Base-by-base conservation (phyloP, 1,140 invertebrate genomes). In the Batillaria attramentaria region DNA sequence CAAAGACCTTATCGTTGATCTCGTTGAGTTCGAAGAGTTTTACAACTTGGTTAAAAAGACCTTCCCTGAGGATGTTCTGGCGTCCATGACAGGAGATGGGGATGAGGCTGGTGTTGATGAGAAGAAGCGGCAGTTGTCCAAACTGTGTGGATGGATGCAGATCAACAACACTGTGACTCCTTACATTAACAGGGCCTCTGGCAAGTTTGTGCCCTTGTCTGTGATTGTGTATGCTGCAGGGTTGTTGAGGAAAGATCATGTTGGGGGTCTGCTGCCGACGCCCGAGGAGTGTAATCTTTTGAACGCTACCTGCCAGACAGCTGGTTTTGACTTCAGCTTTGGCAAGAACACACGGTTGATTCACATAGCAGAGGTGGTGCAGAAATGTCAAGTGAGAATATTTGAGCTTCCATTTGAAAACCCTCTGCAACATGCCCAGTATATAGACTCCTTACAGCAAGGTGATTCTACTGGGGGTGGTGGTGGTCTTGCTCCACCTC, bases 101-200 rank as follows among this genome's bases (percentile, higher is more conserved):
- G 65, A 77, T 24, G 10, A 18, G 50, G 35, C 70, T 35, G 33
- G 42, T n/a, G 72, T 74, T 2, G 50, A 72, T 31, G 54, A 72
- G 35, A 75, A 57, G n/a, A 75, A 75, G 39, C n/a, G n/a, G 3
- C 4, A 82, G 33, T 46, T 86, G 73, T 77, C 77, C 4, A 80
- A 80, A 70, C 57, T 70, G 20, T 98, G 97, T 92, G 97, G 97
- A 66, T 98, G 98, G 90, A 96, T 98, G 82, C 93, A 96, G 66
- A 97, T 98, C 79, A 98, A 98, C 88, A 96, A 96, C 87, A 97
- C 96, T 0, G 96, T 98, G 42, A 96, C 98, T 66, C 97, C 97
- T 4, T 98, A 97, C 88, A 97, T 97, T 1, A 78, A 82, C 68
- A 69, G 88, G 66, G 37, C 50, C 16, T 66, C 94, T 96, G 95